Evolutionary conservation across 2,113 vertebrate species (phyloP), one percentile per base, ranked within the genome.

Genomic region (Notarius quadriscutis): DNA sequence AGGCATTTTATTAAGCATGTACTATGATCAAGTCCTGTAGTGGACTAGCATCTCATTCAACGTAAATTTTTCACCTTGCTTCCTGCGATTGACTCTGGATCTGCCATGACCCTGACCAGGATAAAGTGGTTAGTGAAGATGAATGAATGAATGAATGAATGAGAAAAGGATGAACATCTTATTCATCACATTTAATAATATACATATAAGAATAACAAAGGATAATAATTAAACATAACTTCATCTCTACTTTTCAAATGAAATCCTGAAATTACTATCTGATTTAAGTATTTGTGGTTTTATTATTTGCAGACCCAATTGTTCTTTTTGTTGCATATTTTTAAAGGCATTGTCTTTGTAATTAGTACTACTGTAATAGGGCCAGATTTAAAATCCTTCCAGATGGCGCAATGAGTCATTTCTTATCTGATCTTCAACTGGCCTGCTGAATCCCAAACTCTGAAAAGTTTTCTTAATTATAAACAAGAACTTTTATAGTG

Each of bases 401-500:
- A 7, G 1, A 9, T 41, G 34, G 3, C 10, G 0, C 18, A 75
- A 51, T 50, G 10, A 51, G 20, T 17, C 25, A 78, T 27, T 18
- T 78, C 25, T 18, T 77, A 51, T 77, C 5, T 53, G 50, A 12
- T 27, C 67, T 84, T 72, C 53, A 20, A 34, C n/a, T 71, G 27
- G 77, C 20, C 51, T 41, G 58, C 20, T 81, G 51, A 53, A 55
- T 57, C 14, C 12, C 15, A 77, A 71, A 86, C n/a, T 69, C 11
- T 65, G n/a, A 53, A 58, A 80, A 86, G 75, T 57, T 81, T 51
- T 55, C 50, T 41, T 69, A 86, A 78, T 57, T 80, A 67, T 65
- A 67, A 86, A 55, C 75, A 86, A 25, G 27, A 86, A 81, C 62
- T 72, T 86, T 72, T 58, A 53, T 53, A 50, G 27, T 60, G 30